Evolutionary conservation across 1,140 invertebrate genomes (phyloP).

Genomic region (Zaprionus nigranus): DNA sequence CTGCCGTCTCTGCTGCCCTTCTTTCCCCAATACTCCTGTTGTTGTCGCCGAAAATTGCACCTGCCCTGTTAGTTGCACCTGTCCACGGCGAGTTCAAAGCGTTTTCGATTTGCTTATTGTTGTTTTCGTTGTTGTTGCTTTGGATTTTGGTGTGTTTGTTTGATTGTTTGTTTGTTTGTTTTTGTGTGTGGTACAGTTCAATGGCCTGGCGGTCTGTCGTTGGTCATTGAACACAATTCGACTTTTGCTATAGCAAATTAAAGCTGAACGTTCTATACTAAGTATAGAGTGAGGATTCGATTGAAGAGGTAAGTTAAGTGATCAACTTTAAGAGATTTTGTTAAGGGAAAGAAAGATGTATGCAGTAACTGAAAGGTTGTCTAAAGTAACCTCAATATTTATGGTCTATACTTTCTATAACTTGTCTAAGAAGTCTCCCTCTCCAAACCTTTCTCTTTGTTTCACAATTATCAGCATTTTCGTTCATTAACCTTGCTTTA

Average conservation of each 20-base stretch:
- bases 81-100: constrained; percentile 66
- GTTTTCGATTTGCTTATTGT: constrained; percentile 24
- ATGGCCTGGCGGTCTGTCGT: constrained; percentile 47
- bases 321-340: background rate
- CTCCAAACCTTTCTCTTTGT: fast-evolving
- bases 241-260: constrained; percentile 34
- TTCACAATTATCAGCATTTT: background rate
- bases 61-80: constrained; percentile 70
- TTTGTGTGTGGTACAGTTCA: constrained; percentile 50
- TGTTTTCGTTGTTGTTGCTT: constrained; percentile 42
- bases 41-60: constrained; percentile 63
- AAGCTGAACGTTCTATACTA: background rate
- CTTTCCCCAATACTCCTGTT: background rate
- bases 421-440: background rate
- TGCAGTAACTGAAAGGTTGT: background rate
- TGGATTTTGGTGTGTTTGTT: constrained; percentile 67
- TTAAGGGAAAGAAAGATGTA: background rate
- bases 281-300: background rate
- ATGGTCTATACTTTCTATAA: background rate
- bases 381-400: background rate
- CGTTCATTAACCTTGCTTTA: background rate
- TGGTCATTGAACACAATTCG: constrained; percentile 37
- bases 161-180: constrained; percentile 14
- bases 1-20: background rate
- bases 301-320: background rate